A percentile compares a stretch with the other conserved stretches of the same genome.
Conservation (phyloP, 1,140 invertebrate species). For the Laodelphax striatellus region DNA sequence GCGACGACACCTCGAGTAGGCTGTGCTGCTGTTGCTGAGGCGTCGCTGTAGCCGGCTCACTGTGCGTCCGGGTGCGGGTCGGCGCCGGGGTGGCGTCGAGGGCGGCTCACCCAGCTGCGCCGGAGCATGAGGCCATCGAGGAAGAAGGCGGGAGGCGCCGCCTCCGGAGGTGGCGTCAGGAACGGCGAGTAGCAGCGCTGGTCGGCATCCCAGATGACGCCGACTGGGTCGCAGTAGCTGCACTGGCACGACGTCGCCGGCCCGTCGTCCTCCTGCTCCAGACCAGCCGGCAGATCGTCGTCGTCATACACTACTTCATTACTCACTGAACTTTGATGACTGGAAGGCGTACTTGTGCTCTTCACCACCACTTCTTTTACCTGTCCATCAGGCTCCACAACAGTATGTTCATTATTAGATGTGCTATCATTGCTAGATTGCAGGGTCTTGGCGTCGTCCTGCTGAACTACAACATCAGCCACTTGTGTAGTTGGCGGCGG, state of each 20-base stretch:
- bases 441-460: slow-evolving; percentile 10
- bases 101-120: slow-evolving; percentile 15
- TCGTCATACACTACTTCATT: neutral
- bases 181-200: slow-evolving; percentile 38
- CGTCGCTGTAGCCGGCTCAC: slow-evolving; percentile 31
- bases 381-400: slow-evolving; percentile 27
- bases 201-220: slow-evolving; percentile 63
- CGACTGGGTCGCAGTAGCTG: slow-evolving; percentile 62
- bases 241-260: slow-evolving; percentile 54
- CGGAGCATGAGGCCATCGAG: slow-evolving; percentile 14
- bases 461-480: slow-evolving; percentile 21
- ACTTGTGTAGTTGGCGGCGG: slow-evolving; percentile 27
- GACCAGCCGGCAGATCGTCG: slow-evolving; percentile 11
- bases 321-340: too few relatives aligned
- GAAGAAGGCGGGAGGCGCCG: slow-evolving; percentile 20
- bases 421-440: neutral
- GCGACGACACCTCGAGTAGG: slow-evolving; percentile 54
- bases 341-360: too few relatives aligned
- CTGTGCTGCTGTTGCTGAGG: neutral
- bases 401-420: slow-evolving; percentile 25
- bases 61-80: slow-evolving; percentile 40
- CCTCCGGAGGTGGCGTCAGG: slow-evolving; percentile 29
- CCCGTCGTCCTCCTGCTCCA: slow-evolving; percentile 26
- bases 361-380: neutral
- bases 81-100: slow-evolving; percentile 15